These are phyloP conservation scores for Siniperca scherzeri DNA, from an alignment of 2,797 vertebrate genomes.

Conservation along the genomic window DNA sequence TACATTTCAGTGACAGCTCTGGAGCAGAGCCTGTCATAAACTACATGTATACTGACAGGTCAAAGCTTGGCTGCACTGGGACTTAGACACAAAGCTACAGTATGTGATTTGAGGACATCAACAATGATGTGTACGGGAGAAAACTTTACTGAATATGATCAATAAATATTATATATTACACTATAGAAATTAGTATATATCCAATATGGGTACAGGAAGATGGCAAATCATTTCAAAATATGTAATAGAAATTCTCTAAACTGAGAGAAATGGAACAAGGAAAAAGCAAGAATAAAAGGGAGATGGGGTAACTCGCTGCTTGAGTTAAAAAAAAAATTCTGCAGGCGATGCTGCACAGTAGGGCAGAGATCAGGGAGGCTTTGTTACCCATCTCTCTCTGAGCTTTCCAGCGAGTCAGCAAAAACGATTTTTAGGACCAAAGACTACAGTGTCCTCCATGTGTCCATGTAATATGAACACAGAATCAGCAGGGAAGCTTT, in stretches of 20 bases:
- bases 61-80: constrained; percentile 21
- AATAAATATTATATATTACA: background rate
- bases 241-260: background rate
- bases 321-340: constrained; percentile 24
- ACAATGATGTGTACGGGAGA: background rate
- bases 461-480: constrained; percentile 40
- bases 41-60: constrained; percentile 24
- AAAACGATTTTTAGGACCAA: constrained; percentile 24
- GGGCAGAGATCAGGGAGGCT: constrained; percentile 62
- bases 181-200: background rate
- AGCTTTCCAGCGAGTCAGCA: constrained; percentile 60
- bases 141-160: background rate
- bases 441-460: constrained; percentile 32
- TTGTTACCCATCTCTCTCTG: constrained; percentile 41
- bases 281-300: background rate
- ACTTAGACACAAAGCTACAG: constrained; percentile 14
- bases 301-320: constrained; percentile 5
- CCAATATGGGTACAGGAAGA: background rate
- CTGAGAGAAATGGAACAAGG: constrained; percentile 13
- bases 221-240: background rate
- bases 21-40: constrained; percentile 39
- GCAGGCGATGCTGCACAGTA: constrained; percentile 47
- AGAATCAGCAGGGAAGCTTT: constrained; percentile 27
- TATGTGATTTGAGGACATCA: constrained; percentile 19
- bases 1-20: constrained; percentile 24